Conservation (phyloP, 2,888 invertebrate species). For the Atethmia centrago region DNA sequence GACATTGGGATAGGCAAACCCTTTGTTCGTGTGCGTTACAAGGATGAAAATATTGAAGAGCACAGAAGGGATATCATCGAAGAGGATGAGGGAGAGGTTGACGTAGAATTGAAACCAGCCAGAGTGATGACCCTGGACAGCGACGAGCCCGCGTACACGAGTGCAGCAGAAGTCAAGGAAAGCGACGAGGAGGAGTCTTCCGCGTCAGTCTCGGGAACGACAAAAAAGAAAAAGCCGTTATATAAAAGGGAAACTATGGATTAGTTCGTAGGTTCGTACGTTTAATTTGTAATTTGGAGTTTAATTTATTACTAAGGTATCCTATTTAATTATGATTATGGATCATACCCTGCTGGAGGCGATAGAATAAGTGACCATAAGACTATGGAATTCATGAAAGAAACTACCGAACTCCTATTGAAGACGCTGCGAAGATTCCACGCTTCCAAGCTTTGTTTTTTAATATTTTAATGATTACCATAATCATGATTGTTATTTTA, state of each 20-base stretch:
- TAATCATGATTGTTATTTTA: background rate
- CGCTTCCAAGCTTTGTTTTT: background rate
- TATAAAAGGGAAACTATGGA: conserved; percentile 48
- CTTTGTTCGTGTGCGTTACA: conserved; percentile 10
- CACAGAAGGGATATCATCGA: background rate
- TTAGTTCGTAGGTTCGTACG: background rate
- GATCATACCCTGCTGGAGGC: background rate
- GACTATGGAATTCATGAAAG: too few relatives aligned
- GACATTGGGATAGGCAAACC: background rate
- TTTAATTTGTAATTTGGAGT: background rate
- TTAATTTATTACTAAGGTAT: background rate
- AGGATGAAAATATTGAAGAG: conserved; percentile 1
- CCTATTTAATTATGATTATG: background rate
- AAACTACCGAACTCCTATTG: background rate
- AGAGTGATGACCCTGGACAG: conserved; percentile 38
- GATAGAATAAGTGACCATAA: background rate
- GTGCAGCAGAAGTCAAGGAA: background rate
- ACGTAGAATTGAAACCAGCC: background rate
- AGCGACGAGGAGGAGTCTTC: background rate
- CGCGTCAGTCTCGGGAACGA: background rate
- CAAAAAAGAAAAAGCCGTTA: conserved; percentile 38
- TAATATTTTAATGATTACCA: background rate
- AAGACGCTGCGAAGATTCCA: background rate
- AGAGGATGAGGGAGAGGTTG: background rate
- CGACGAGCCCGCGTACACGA: conserved; percentile 18